These are phyloP conservation scores for Xanthorhoe spadicearia DNA, from an alignment of 2,888 invertebrate genomes.

Conservation along the genomic window DNA sequence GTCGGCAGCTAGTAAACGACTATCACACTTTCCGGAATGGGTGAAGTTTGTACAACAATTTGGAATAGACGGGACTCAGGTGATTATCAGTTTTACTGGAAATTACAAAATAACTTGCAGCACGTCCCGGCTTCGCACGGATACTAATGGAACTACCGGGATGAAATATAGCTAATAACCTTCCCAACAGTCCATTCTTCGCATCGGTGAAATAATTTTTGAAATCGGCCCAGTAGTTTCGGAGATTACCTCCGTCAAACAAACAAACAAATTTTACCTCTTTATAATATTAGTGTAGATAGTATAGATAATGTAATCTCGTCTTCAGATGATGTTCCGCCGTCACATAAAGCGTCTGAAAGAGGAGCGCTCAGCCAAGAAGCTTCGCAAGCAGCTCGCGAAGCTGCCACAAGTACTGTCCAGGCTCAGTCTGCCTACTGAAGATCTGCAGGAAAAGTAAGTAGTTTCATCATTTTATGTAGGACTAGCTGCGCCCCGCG, in stretches of 20 bases:
- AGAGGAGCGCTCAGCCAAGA: conserved; percentile 77
- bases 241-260: too few relatives aligned
- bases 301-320: neutral
- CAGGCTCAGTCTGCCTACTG: conserved; percentile 77
- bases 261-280: too few relatives aligned
- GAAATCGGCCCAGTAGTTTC: too few relatives aligned
- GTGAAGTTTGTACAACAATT: conserved; percentile 94
- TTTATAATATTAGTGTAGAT: too few relatives aligned
- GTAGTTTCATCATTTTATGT: too few relatives aligned
- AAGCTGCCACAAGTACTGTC: conserved; percentile 76
- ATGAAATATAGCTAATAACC: too few relatives aligned
- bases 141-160: too few relatives aligned
- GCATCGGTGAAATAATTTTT: too few relatives aligned
- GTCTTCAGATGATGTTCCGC: conserved; percentile 71
- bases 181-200: too few relatives aligned
- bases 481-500: too few relatives aligned
- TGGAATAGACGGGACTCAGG: conserved; percentile 92
- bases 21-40: conserved; percentile 95
- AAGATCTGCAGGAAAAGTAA: conserved; percentile 77
- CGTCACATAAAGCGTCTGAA: conserved; percentile 78
- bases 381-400: conserved; percentile 76
- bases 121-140: too few relatives aligned
- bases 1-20: conserved; percentile 93
- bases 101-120: too few relatives aligned
- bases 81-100: conserved; percentile 39